Evolutionary conservation across 2,888 invertebrate genomes (phyloP).

Genomic region (Fissipunctia ypsillon): DNA sequence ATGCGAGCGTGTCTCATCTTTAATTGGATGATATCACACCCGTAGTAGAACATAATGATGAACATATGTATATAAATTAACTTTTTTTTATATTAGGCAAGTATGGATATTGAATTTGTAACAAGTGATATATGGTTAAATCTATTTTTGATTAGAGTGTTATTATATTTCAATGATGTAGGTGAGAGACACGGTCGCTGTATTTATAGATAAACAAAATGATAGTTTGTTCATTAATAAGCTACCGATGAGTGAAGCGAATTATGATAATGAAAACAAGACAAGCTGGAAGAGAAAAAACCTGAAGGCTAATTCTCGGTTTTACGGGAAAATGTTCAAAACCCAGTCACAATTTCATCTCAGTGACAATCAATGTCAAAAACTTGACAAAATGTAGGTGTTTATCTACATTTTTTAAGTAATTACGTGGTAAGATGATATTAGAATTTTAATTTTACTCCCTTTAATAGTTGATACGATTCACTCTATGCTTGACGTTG

Average conservation of each 20-base stretch:
- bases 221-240: conserved; percentile 4
- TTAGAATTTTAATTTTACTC: too few species aligned
- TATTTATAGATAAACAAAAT: conserved; percentile 1
- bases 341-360: not conserved
- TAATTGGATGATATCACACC: conserved; percentile 87
- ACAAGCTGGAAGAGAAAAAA: not conserved
- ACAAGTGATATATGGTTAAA: conserved; percentile 65
- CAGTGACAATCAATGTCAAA: not conserved
- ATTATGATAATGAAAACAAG: conserved; percentile 6
- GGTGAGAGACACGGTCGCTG: not conserved
- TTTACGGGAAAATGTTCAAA: not conserved
- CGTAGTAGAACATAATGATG: conserved; percentile 69
- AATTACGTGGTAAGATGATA: too few species aligned
- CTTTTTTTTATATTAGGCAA: conserved; percentile 60
- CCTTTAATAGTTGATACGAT: too few species aligned
- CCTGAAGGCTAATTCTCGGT: not conserved
- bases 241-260: not conserved
- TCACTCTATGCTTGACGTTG: too few species aligned
- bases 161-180: conserved; percentile 61
- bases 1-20: conserved; percentile 88
- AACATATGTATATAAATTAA: conserved; percentile 72
- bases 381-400: too few species aligned
- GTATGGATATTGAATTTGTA: conserved; percentile 56
- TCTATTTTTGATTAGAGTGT: conserved; percentile 61
- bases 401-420: too few species aligned